Evolutionary conservation across 1,140 invertebrate species (phyloP).

Genomic region (Teleogryllus occipitalis): DNA sequence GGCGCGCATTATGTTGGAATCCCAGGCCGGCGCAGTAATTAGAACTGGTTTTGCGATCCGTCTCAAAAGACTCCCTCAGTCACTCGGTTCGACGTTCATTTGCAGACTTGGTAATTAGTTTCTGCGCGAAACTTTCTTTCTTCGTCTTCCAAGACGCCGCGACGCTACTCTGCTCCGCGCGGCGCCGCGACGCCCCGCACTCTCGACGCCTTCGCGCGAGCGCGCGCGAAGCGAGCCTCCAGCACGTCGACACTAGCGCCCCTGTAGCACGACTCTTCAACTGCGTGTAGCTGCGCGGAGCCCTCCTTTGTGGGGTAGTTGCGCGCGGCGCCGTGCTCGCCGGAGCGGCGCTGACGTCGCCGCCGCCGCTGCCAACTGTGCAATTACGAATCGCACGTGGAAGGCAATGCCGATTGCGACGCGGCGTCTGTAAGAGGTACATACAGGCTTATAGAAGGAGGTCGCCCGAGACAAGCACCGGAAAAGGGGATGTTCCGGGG

Average conservation of each 20-base stretch:
- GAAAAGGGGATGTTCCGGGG: background rate
- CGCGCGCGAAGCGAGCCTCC: background rate
- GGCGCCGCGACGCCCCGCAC: too few species aligned
- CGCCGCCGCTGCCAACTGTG: background rate
- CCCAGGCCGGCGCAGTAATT: background rate
- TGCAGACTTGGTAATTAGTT: constrained; percentile 1
- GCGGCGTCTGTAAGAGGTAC: too few species aligned
- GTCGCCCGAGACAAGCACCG: too few species aligned
- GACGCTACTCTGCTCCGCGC: too few species aligned
- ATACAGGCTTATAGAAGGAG: background rate
- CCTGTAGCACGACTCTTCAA: background rate
- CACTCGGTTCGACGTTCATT: background rate
- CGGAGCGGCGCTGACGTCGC: background rate
- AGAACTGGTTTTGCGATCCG: background rate
- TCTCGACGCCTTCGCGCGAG: background rate
- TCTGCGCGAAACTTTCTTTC: background rate
- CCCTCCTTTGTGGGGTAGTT: background rate
- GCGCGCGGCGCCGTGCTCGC: too few species aligned
- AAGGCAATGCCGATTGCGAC: background rate
- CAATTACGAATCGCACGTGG: background rate
- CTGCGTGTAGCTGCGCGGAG: background rate
- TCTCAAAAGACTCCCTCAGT: background rate
- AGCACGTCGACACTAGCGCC: background rate
- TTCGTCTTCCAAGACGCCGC: background rate
- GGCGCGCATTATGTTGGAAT: too few species aligned